These are phyloP conservation scores for Drosophila yooni DNA, from an alignment of 2,888 invertebrate species.

Conservation along the genomic window DNA sequence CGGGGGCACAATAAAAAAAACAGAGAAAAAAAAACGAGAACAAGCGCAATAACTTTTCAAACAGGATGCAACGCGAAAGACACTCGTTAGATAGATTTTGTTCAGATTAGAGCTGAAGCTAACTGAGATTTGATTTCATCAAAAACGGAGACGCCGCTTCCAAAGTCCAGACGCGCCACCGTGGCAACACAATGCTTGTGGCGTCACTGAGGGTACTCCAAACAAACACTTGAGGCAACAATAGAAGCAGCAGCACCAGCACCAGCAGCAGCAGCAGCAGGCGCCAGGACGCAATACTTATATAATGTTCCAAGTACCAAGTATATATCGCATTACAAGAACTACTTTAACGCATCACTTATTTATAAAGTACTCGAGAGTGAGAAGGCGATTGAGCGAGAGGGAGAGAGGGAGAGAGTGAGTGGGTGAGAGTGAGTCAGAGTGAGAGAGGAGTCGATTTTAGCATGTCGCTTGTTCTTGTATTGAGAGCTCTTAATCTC, in stretches of 20 bases:
- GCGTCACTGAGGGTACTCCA: slow-evolving; percentile 43
- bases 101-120: slow-evolving; percentile 1
- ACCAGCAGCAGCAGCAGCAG: slow-evolving; percentile 7
- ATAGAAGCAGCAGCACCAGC: slow-evolving; percentile 13
- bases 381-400: background rate
- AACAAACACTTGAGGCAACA: slow-evolving; percentile 45
- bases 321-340: slow-evolving; percentile 52
- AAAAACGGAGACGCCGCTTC: slow-evolving; percentile 46
- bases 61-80: slow-evolving; percentile 41
- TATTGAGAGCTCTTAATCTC: slow-evolving; percentile 66
- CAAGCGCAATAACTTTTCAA: slow-evolving; percentile 30
- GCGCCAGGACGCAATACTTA: slow-evolving; percentile 23
- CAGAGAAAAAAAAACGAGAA: slow-evolving; percentile 20
- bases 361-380: slow-evolving; percentile 23
- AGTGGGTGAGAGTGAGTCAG: slow-evolving; percentile 2
- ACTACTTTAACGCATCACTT: slow-evolving; percentile 52
- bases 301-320: slow-evolving; percentile 15
- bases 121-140: slow-evolving; percentile 50
- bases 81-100: slow-evolving; percentile 12
- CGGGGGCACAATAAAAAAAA: slow-evolving; percentile 60
- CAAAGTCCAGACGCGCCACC: slow-evolving; percentile 48
- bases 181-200: slow-evolving; percentile 23
- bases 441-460: slow-evolving; percentile 12
- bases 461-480: slow-evolving; percentile 48
- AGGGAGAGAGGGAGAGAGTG: background rate